These are phyloP conservation scores for Microcebus griseorufus DNA, from an alignment of 2,113 vertebrate species.

Conservation along the genomic window DNA sequence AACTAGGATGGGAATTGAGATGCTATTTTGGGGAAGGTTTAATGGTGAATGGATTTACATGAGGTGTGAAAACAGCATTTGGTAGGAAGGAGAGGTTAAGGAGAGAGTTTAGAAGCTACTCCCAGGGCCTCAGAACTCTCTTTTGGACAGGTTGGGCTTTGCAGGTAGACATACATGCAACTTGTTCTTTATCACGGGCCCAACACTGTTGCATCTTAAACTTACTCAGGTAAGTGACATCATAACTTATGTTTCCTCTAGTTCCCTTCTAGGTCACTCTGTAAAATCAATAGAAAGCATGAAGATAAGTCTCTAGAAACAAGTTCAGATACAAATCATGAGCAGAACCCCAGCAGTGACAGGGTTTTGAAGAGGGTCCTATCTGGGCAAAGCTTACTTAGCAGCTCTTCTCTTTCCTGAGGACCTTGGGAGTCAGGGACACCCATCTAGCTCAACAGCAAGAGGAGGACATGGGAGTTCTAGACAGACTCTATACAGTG, in stretches of 20 bases:
- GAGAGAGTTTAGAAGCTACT: not conserved
- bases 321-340: not conserved
- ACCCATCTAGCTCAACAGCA: not conserved
- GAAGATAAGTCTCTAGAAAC: not conserved
- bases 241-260: constrained; percentile 58
- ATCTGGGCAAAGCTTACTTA: not conserved
- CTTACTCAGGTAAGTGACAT: constrained; percentile 56
- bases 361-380: not conserved
- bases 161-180: not conserved
- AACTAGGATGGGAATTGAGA: not conserved
- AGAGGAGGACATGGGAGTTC: not conserved
- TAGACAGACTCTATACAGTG: not conserved
- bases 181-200: not conserved
- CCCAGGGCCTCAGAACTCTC: not conserved
- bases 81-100: not conserved
- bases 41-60: not conserved
- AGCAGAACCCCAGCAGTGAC: not conserved
- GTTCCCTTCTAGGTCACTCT: not conserved
- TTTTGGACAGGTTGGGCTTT: not conserved
- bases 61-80: not conserved
- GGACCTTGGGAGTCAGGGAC: not conserved
- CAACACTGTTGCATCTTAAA: not conserved
- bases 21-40: not conserved
- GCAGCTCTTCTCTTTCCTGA: not conserved
- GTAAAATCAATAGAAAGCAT: not conserved